Percentiles rank a stretch among this genome's conserved stretches.
Evolutionary conservation across 2,888 invertebrate species (phyloP).

Genomic region (Steinernema hermaphroditum): DNA sequence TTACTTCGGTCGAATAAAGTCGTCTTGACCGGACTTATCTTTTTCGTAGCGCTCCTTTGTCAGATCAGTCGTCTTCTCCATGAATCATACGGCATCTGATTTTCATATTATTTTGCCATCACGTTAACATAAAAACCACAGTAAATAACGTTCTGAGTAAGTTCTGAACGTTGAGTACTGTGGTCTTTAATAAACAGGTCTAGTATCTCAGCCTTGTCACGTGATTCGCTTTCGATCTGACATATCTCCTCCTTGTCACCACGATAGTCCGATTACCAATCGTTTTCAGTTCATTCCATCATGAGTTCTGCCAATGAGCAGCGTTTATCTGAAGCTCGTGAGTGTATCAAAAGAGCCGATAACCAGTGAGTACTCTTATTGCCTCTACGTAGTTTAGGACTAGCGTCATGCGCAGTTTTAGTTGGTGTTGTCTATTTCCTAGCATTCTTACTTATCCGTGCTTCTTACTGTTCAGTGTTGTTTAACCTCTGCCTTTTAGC

Average conservation of each 20-base stretch:
- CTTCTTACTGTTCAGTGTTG: too few species aligned
- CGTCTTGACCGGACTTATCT: slow-evolving; percentile 24
- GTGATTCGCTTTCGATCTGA: slow-evolving; percentile 28
- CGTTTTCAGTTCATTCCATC: neutral
- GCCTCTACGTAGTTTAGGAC: neutral
- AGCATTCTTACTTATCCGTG: neutral
- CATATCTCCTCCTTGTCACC: slow-evolving; percentile 21
- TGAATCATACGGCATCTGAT: slow-evolving; percentile 15
- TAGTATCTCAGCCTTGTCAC: neutral
- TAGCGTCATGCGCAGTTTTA: too few species aligned
- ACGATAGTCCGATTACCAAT: neutral
- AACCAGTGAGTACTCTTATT: slow-evolving; percentile 53
- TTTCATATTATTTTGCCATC: slow-evolving; percentile 3
- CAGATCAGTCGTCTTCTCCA: slow-evolving; percentile 17
- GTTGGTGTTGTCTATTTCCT: too few species aligned
- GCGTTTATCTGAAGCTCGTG: slow-evolving; percentile 59
- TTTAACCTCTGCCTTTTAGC: slow-evolving; percentile 68
- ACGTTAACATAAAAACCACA: neutral
- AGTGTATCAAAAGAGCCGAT: slow-evolving; percentile 58
- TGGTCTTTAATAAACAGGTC: neutral
- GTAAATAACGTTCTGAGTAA: neutral
- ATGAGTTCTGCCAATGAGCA: slow-evolving; percentile 46
- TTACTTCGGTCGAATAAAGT: slow-evolving; percentile 29
- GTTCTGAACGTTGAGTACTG: neutral
- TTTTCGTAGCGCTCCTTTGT: slow-evolving; percentile 3